Conservation (phyloP, 2,888 invertebrate species). For the Macrosiphum euphorbiae region DNA sequence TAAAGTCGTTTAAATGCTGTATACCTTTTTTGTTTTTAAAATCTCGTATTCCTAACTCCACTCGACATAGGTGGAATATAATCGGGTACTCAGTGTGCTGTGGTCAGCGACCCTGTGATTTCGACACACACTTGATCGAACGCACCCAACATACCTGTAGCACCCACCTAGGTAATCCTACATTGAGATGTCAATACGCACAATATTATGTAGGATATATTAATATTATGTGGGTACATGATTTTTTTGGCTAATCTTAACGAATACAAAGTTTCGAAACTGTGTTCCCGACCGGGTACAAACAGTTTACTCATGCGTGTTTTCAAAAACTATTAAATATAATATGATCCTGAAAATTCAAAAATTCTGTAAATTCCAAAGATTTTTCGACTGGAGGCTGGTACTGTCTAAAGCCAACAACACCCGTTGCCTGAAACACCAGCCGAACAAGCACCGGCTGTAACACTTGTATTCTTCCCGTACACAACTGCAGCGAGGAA, state of each 20-base stretch:
- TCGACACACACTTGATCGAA: not conserved
- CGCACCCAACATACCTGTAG: not conserved
- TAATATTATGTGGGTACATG: too few relatives aligned
- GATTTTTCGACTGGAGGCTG: not conserved
- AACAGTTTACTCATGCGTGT: too few relatives aligned
- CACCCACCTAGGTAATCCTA: not conserved
- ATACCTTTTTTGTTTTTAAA: not conserved
- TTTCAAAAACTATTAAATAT: too few relatives aligned
- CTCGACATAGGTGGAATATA: not conserved
- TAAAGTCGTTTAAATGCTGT: not conserved
- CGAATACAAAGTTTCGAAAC: too few relatives aligned
- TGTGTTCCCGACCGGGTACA: too few relatives aligned
- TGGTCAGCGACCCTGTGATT: not conserved
- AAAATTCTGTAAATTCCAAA: not conserved
- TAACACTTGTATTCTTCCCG: not conserved
- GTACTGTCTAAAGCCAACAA: too few relatives aligned
- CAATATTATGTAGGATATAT: too few relatives aligned
- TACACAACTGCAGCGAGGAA: not conserved
- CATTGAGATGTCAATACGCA: not conserved
- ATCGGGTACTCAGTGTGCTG: not conserved
- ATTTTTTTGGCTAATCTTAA: too few relatives aligned
- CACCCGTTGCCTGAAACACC: not conserved
- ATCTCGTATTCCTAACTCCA: not conserved
- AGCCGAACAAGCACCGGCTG: not conserved
- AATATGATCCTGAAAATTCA: too few relatives aligned